A percentile compares a stretch with the other conserved stretches of the same genome.
These are phyloP conservation scores for Alcedo quadribrachys DNA, from an alignment of 2,797 vertebrate genomes.

Conservation along the genomic window DNA sequence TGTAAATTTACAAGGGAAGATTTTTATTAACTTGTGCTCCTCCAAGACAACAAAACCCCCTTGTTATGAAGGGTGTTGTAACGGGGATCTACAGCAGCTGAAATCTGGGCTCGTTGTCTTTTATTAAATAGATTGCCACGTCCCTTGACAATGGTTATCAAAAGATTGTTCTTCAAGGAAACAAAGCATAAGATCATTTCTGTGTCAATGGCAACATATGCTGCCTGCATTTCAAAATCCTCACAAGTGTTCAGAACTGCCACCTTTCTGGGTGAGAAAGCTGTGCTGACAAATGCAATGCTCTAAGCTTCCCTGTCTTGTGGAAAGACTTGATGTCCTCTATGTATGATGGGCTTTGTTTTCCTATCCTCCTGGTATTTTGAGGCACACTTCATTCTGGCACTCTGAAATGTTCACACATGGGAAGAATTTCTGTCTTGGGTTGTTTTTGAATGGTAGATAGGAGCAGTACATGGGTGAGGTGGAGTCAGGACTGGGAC, in stretches of 20 bases:
- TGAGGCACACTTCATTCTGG: neutral
- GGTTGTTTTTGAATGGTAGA: neutral
- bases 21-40: neutral
- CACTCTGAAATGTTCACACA: fast-evolving
- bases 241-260: neutral
- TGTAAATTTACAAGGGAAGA: neutral
- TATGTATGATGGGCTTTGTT: neutral
- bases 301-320: neutral
- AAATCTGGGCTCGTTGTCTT: neutral
- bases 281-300: neutral
- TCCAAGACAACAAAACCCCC: neutral
- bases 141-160: neutral
- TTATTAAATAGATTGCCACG: neutral
- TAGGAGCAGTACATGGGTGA: neutral
- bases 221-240: neutral
- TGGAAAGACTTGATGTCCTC: neutral
- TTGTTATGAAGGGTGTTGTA: neutral
- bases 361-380: neutral
- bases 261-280: neutral
- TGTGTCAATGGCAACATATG: neutral
- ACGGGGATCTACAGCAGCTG: neutral
- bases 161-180: neutral
- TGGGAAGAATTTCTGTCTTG: fast-evolving
- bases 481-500: neutral
- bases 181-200: neutral